Base-by-base conservation (phyloP, 2,113 vertebrate species). In the Bucco capensis region DNA sequence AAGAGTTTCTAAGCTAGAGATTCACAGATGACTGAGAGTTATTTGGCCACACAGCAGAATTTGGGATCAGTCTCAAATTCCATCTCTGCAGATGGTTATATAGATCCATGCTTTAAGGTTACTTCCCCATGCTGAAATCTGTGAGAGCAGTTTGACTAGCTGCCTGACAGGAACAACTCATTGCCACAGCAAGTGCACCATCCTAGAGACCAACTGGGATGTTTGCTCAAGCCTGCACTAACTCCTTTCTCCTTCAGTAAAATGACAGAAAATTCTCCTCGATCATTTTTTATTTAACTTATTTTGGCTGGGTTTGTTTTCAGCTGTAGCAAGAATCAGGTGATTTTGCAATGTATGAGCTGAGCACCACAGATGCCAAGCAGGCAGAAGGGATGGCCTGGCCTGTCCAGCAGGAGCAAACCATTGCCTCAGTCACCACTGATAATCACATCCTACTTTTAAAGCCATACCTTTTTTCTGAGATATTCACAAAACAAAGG, bases 11-110 rank as follows among this genome's bases (percentile, higher is more conserved):
- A 22, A 42, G 73, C 16, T 2, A 37, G 49, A 67, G 28, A 73
- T 16, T 18, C 37, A 40, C 56, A 72, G 37, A 21, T 9, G 67
- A 21, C 18, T 1, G 1, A 56, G 23, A 73, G n/a, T n/a, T 77
- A 16, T 33, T n/a, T 9, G 30, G 65, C n/a, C 2, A 2, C 10
- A 25, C 9, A 0, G 1, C 1, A 53, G 46, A 31, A 44, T 57
- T 51, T 54, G 37, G 44, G 50, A 70, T 70, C 56, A 65, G 67
- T 6, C 57, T 53, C 15, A 11, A 13, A 24, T 35, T 75, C 57
- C 33, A 28, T 24, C 50, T 53, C 46, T 50, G 51, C 11, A 80
- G 56, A 42, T 24, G 30, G 64, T 82, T 35, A 65, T 3, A 40
- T 38, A 65, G 19, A 54, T 60, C 9, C 19, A 12, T 3, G 24